Base-by-base conservation (phyloP, 1,140 invertebrate genomes). In the Polypedilum pembai region DNA sequence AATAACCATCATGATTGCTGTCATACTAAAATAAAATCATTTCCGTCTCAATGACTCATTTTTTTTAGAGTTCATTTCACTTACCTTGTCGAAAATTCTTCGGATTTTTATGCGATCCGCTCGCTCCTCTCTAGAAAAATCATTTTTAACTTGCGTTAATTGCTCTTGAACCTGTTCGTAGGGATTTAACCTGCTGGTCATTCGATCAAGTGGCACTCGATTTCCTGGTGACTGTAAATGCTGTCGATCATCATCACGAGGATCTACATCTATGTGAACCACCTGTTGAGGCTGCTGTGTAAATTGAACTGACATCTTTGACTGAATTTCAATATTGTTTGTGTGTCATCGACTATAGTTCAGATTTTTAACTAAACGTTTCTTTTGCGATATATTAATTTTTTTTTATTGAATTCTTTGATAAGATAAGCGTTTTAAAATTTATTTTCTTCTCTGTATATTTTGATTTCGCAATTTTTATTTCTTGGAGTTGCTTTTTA, bases 1-100 rank as follows among this genome's bases (percentile, higher is more conserved):
- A 91, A 76, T 84, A 85, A 0, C 91, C 91, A 83, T 93, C 91
- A 41, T 86, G 83, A 80, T 93, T 88, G 41, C 82, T 82, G 78
- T 94, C 91, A 80, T 91, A 92, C 87, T 93, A 86, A 56, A 87
- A 87, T 78, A 80, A 82, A 75, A 33, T 33, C 24, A 33, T 33
- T 33, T 33, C 24, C 24, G 24, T 33, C 5, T 33, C 1, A 33
- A 33, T 33, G 24, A 33, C 24, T 33, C 24, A 33, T 74, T 12
- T 41, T 15, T 41, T 75, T 17, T 1, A 21, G 3, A 21, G 7
- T 45, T 5, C 18, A 24, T 33, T 65, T 41, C 63, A 73, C 76
- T 76, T 76, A 81, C 81, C 76, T 77, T 79, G 40, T 81, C 79
- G 74, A 82, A 82, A 63, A 82, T 76, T 73, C 79, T 76, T 8